phyloP scores from a whole-genome alignment of 2,797 vertebrate genomes.

The Ctenosaura bakeri region DNA sequence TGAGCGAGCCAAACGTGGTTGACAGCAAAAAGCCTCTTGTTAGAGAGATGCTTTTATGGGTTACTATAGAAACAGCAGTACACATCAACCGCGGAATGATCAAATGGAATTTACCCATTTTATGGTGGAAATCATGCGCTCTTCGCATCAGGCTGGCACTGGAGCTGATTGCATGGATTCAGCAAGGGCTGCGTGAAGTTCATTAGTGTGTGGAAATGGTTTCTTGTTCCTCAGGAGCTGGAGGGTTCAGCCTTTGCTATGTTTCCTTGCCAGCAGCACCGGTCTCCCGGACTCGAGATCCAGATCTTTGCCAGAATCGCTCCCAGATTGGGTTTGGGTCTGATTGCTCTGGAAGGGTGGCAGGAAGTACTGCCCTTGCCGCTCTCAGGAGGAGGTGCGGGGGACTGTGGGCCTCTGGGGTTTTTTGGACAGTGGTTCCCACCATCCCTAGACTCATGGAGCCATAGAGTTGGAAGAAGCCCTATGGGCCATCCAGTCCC shows the following conservation, averaged over 20 bases:
- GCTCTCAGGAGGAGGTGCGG: no score
- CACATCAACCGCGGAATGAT: not conserved
- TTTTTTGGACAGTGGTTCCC: no score
- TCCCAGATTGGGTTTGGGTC: not conserved
- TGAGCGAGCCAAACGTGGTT: not conserved
- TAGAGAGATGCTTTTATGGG: not conserved
- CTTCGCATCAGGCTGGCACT: not conserved
- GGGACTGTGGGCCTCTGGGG: no score
- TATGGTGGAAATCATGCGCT: not conserved
- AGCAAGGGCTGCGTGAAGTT: not conserved
- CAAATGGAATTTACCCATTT: not conserved
- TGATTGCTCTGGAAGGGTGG: not conserved
- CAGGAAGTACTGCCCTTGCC: not conserved
- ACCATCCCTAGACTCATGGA: no score
- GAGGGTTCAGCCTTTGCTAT: not conserved
- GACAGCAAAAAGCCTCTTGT: not conserved
- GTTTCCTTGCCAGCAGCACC: no score
- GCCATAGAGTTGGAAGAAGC: no score
- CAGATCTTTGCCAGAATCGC: no score
- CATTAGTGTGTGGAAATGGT: not conserved
- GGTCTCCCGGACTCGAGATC: not conserved
- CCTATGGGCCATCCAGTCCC: no score
- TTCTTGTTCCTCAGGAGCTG: rapidly evolving
- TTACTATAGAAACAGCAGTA: conserved; percentile 39
- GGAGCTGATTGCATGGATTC: not conserved